Evolutionary conservation across 2,797 vertebrate genomes (phyloP), one percentile per base, ranked within the genome.

Genomic region (Tiaroga cobitis): DNA sequence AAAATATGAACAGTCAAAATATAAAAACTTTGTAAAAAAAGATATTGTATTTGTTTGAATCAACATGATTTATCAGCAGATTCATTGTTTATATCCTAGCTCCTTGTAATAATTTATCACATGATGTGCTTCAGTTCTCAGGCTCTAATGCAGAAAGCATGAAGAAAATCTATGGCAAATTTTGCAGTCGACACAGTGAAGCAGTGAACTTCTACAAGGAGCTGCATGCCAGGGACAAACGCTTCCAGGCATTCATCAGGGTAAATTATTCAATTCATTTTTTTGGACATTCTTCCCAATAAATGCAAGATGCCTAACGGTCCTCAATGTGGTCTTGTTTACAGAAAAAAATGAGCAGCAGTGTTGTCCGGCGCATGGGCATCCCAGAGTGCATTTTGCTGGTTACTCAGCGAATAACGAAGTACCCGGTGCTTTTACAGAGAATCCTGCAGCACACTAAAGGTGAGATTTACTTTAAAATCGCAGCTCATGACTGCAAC

Each of bases 391-490:
- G 98, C 92, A 97, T 99, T 87, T 91, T 99, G 90, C 92, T 99
- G 79, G 98, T 99, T 78, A 99, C 98, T 8, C 98, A 99, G 93
- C 95, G 98, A 89, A 98, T 99, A 92, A 99, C 98, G 43, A 99
- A 99, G 92, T 99, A 99, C 90, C 98, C 98, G 0, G 97, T 99
- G 80, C 91, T 99, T 86, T 94, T 99, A 82, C 98, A 99, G 83
- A 96, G 97, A 88, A 96, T 99, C 90, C 91, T 98, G 59, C 97
- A 97, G 84, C 96, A 97, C 93, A 98, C 97, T 65, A 97, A 96
- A 96, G 98, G 98, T 98, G 79, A 93, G 91, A 16, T 41, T 69
- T 65, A 59, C 41, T 72, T n/a, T n/a, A n/a, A n/a, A n/a, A n/a
- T n/a, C n/a, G n/a, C n/a, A n/a, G n/a, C n/a, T n/a, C n/a, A n/a